A percentile compares a stretch with the other conserved stretches of the same genome.
Evolutionary conservation across 2,797 vertebrate species (phyloP).

Genomic region (Periophthalmus magnuspinnatus): DNA sequence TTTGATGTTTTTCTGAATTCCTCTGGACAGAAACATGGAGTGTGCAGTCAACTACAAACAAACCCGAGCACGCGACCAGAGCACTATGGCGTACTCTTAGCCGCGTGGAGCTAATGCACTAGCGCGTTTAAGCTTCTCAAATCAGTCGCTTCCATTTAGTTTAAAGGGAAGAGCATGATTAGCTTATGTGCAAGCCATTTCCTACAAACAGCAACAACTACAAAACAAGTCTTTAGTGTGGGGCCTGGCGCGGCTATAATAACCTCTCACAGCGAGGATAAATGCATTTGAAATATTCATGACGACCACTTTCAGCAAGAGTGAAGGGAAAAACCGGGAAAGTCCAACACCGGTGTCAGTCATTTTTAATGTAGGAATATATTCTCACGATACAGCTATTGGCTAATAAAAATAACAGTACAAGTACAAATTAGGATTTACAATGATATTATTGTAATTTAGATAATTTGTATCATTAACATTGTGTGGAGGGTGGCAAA

Average conservation of each 20-base stretch:
- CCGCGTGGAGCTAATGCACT: background rate
- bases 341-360: slow-evolving; percentile 3
- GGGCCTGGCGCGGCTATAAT: slow-evolving; percentile 24
- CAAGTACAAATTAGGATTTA: too few species aligned
- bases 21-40: slow-evolving; percentile 19
- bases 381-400: background rate
- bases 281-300: slow-evolving; percentile 58
- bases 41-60: slow-evolving; percentile 18
- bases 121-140: slow-evolving; percentile 21
- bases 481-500: too few species aligned
- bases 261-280: slow-evolving; percentile 41
- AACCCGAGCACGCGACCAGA: slow-evolving; percentile 5
- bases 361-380: background rate
- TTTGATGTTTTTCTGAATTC: slow-evolving; percentile 16
- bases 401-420: background rate
- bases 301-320: slow-evolving; percentile 24
- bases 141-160: slow-evolving; percentile 36
- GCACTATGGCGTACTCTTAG: slow-evolving; percentile 7
- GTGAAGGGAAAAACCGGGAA: slow-evolving; percentile 34
- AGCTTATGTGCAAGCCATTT: slow-evolving; percentile 37
- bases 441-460: too few species aligned
- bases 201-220: slow-evolving; percentile 37
- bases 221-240: slow-evolving; percentile 29
- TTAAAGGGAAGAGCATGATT: slow-evolving; percentile 44
- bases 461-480: too few species aligned